Evolutionary conservation across 2,113 vertebrate genomes (phyloP), one percentile per base, ranked within the genome.

Genomic region (Elaphurus davidianus): DNA sequence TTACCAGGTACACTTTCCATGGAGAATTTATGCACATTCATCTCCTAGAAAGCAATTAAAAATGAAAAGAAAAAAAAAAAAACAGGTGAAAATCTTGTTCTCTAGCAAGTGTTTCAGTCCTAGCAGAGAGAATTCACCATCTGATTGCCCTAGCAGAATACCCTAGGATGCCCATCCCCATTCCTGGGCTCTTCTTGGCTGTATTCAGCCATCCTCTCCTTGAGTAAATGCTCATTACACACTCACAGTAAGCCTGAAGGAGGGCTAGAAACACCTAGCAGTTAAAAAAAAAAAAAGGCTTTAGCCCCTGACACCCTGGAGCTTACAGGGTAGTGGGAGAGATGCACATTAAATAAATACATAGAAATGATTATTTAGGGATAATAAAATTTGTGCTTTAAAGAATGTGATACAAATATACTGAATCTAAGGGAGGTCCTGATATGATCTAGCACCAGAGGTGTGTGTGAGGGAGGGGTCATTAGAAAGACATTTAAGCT

Each of bases 11-110:
- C 36, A 91, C 23, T 33, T 82, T 88, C 91, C 67, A 33, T 12
- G 12, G 79, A 98, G 94, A 91, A 93, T 83, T 82, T 62, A 54
- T 62, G 60, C 57, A 83, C 50, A 93, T 86, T 97, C 86, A 91
- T 98, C 94, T 97, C 60, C 83, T 95, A 30, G 50, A 93, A 97
- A 91, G 88, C 54, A 88, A 82, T 83, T 95, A 91, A 90, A 94
- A 88, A 88, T 95, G 88, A 95, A 95, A 91, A 78, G 85, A 95
- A 95, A 91, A 71, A 13, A 50, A 50, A 50, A 50, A 12, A 91
- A 78, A 7, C 45, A 28, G 30, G 15, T 81, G 62, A 40, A 67
- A 97, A 71, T 30, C n/a, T 55, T 87, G 85, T 94, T 54, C 17
- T 94, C 57, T 33, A 47, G 83, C 59, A 95, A 97, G 92, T 5